phyloP scores from a whole-genome alignment of 2,888 invertebrate genomes.

The Dexiosoma caninum region DNA sequence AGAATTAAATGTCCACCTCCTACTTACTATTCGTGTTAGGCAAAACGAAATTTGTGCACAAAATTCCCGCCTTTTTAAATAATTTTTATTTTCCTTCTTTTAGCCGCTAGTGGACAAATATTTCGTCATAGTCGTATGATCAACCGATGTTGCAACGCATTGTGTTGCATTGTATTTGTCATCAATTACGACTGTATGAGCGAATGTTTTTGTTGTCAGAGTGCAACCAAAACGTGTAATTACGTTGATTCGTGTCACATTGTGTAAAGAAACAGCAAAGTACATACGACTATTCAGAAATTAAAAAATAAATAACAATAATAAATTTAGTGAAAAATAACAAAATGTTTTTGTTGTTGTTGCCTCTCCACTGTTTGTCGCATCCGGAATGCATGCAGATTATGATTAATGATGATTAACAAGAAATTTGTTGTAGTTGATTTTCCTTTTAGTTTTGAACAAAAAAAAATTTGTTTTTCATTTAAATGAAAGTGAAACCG shows the following conservation, averaged over 20 bases:
- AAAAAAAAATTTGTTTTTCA: constrained; percentile 3
- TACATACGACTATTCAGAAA: constrained; percentile 8
- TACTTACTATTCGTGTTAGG: background rate
- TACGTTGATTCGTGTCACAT: constrained; percentile 72
- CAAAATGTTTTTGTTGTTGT: constrained; percentile 44
- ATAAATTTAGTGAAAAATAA: constrained; percentile 14
- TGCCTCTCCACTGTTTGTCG: constrained; percentile 1
- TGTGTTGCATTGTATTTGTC: constrained; percentile 56
- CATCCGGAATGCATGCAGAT: constrained; percentile 33
- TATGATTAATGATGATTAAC: constrained; percentile 53
- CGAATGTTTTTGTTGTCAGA: constrained; percentile 44
- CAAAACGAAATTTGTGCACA: background rate
- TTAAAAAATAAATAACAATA: background rate
- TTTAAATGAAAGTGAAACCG: constrained; percentile 22
- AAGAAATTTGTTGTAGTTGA: constrained; percentile 2
- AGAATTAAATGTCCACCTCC: constrained; percentile 9
- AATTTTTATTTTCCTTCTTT: background rate
- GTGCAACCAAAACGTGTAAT: constrained; percentile 71
- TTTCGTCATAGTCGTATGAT: constrained; percentile 44
- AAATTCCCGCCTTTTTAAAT: constrained; percentile 43
- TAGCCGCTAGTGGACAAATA: constrained; percentile 33
- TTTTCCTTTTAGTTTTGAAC: background rate
- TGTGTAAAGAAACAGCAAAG: constrained; percentile 15
- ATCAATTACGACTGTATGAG: constrained; percentile 47
- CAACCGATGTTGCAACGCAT: constrained; percentile 29